These are phyloP conservation scores for Megamerina dolium DNA, from an alignment of 2,888 invertebrate genomes.

Conservation along the genomic window DNA sequence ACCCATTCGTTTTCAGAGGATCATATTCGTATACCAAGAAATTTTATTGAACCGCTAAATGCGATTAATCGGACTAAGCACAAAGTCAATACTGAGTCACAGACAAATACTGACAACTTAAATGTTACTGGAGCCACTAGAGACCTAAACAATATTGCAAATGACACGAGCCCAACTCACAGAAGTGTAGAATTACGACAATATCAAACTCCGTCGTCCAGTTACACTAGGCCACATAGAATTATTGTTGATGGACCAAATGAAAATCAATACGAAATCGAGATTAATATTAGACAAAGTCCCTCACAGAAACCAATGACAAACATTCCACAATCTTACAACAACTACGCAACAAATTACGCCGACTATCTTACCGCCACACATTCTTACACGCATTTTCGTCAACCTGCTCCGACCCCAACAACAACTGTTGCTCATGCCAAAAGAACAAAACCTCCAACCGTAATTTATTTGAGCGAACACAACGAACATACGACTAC, in stretches of 20 bases:
- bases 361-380: constrained; percentile 30
- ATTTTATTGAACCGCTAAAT: too few relatives aligned
- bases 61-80: too few relatives aligned
- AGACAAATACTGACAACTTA: neutral
- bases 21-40: constrained; percentile 18
- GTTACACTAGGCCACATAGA: constrained; percentile 37
- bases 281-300: constrained; percentile 46
- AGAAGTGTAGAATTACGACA: constrained; percentile 37
- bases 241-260: constrained; percentile 37
- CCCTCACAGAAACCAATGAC: constrained; percentile 11
- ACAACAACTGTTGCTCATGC: constrained; percentile 14
- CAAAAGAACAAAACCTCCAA: constrained; percentile 43
- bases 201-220: constrained; percentile 31
- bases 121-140: neutral
- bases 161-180: constrained; percentile 15
- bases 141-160: constrained; percentile 14
- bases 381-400: constrained; percentile 29
- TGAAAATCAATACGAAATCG: constrained; percentile 46
- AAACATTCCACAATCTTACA: too few relatives aligned
- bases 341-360: constrained; percentile 12
- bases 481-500: constrained; percentile 33
- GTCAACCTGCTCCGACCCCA: constrained; percentile 20
- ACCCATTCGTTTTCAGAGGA: constrained; percentile 4
- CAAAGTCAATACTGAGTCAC: neutral
- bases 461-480: constrained; percentile 44